These are phyloP conservation scores for Parnassius orleans DNA, from an alignment of 2,888 invertebrate genomes.

Conservation along the genomic window DNA sequence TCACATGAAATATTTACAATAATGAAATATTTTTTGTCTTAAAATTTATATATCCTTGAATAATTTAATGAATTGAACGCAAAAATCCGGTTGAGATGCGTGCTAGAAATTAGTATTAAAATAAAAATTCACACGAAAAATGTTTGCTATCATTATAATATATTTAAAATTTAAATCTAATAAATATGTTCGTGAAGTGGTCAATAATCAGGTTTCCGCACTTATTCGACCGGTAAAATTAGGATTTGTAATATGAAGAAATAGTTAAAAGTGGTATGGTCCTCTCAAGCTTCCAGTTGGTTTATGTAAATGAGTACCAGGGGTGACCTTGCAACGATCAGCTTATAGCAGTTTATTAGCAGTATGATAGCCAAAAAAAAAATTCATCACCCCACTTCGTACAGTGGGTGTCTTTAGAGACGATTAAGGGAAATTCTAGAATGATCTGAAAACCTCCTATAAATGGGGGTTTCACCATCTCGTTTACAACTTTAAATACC, in stretches of 20 bases:
- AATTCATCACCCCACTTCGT: no score
- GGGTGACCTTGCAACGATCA: constrained; percentile 19
- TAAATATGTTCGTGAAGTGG: constrained; percentile 7
- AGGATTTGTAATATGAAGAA: constrained; percentile 4
- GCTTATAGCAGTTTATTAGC: not conserved
- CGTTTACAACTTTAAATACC: no score
- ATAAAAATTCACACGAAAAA: constrained; percentile 2
- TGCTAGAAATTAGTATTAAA: constrained; percentile 1
- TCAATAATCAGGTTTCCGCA: constrained; percentile 4
- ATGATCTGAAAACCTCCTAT: no score
- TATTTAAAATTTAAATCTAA: constrained; percentile 14
- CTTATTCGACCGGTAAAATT: constrained; percentile 4
- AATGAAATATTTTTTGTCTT: no score
- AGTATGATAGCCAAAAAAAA: no score
- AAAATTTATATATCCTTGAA: no score
- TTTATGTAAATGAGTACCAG: constrained; percentile 12
- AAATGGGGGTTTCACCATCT: no score
- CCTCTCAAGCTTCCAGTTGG: not conserved
- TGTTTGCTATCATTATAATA: constrained; percentile 2
- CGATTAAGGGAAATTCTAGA: no score
- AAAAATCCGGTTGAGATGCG: not conserved
- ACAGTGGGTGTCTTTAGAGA: no score
- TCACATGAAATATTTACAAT: no score
- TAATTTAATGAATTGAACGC: constrained; percentile 1
- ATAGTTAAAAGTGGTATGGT: constrained; percentile 2